Evolutionary conservation across 2,888 invertebrate species (phyloP).

Genomic region (Hypsopygia costalis): DNA sequence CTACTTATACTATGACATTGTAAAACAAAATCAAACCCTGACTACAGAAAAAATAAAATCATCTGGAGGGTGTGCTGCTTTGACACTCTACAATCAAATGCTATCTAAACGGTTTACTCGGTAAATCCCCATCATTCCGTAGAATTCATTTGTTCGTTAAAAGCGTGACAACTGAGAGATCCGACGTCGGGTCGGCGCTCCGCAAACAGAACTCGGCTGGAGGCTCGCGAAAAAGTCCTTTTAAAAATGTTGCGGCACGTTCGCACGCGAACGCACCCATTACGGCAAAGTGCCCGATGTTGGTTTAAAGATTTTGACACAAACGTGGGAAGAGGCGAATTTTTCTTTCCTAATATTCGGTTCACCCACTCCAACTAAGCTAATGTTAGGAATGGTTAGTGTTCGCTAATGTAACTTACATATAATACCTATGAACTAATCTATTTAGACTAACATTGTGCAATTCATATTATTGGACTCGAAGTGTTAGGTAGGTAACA

Average conservation of each 20-base stretch:
- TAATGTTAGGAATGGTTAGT: too few relatives aligned
- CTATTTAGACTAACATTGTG: too few relatives aligned
- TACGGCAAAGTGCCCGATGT: slow-evolving; percentile 75
- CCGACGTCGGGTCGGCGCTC: slow-evolving; percentile 32
- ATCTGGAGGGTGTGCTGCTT: too few relatives aligned
- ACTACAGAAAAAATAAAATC: neutral
- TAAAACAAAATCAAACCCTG: too few relatives aligned
- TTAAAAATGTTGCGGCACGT: slow-evolving; percentile 80
- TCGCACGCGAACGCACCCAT: slow-evolving; percentile 71
- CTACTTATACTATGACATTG: too few relatives aligned
- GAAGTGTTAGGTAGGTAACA: too few relatives aligned
- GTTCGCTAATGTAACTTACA: too few relatives aligned
- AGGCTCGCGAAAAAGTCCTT: slow-evolving; percentile 77
- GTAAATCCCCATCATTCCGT: slow-evolving; percentile 60
- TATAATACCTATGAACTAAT: too few relatives aligned
- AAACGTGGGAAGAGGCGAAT: slow-evolving; percentile 27
- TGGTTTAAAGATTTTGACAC: slow-evolving; percentile 74
- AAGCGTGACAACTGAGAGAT: slow-evolving; percentile 66
- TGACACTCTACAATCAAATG: slow-evolving; percentile 31
- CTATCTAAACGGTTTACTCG: slow-evolving; percentile 57
- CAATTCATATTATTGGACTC: too few relatives aligned
- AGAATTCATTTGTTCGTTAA: slow-evolving; percentile 70
- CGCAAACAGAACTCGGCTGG: slow-evolving; percentile 56
- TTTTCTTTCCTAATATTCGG: slow-evolving; percentile 9
- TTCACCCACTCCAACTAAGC: neutral